These are phyloP conservation scores for Poeciliopsis prolifica DNA, from an alignment of 2,113 vertebrate genomes.

Conservation along the genomic window DNA sequence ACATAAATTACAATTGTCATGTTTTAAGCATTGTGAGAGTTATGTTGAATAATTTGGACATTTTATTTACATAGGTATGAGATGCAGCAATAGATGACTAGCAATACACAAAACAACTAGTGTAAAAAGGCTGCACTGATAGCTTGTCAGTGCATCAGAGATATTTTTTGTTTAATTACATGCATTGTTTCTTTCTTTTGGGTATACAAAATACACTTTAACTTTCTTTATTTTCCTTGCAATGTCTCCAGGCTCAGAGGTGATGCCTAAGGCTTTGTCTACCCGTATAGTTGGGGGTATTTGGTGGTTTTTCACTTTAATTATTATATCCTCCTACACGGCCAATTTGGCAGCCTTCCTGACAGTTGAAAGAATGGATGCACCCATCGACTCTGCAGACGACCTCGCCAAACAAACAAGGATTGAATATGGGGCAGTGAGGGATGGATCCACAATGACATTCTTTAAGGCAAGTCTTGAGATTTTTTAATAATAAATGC, in stretches of 20 bases:
- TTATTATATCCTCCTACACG: slow-evolving; percentile 99
- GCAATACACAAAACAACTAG: background rate
- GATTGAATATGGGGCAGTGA: slow-evolving; percentile 96
- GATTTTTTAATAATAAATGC: background rate
- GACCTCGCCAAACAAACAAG: slow-evolving; percentile 97
- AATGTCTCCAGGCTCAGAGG: slow-evolving; percentile 88
- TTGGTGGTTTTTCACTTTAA: slow-evolving; percentile 99
- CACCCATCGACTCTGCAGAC: slow-evolving; percentile 95
- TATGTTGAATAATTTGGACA: background rate
- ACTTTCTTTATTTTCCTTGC: slow-evolving; percentile 23
- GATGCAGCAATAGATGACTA: background rate
- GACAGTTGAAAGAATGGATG: slow-evolving; percentile 97
- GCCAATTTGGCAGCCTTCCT: slow-evolving; percentile 98
- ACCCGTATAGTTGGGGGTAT: slow-evolving; percentile 97
- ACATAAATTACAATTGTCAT: background rate
- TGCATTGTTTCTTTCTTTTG: background rate
- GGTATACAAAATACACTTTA: background rate
- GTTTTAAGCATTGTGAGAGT: background rate
- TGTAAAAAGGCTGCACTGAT: background rate
- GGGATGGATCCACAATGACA: slow-evolving; percentile 97
- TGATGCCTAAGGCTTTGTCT: slow-evolving; percentile 99
- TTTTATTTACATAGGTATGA: background rate
- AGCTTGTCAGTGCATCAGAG: background rate
- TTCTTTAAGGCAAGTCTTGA: slow-evolving; percentile 91
- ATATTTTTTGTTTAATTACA: background rate